These are phyloP conservation scores for Meriones unguiculatus DNA, from an alignment of 2,113 vertebrate species.

Conservation along the genomic window DNA sequence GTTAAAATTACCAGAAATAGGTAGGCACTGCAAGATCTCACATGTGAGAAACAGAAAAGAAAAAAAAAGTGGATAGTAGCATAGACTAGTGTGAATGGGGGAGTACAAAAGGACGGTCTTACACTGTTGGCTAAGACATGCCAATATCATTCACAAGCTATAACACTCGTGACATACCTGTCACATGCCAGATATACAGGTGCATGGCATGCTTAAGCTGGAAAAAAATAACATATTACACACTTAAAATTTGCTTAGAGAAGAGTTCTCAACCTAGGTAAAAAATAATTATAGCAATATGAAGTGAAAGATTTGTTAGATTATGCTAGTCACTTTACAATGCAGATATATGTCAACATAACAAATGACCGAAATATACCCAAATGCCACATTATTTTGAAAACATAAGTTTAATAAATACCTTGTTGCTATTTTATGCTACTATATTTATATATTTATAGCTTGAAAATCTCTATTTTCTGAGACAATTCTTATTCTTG, in stretches of 20 bases:
- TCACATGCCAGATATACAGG: background rate
- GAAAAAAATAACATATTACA: background rate
- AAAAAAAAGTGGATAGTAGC: background rate
- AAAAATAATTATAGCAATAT: background rate
- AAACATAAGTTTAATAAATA: background rate
- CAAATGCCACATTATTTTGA: background rate
- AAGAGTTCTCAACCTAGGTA: background rate
- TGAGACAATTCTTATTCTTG: background rate
- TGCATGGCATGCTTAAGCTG: background rate
- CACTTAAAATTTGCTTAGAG: background rate
- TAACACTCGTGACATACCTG: background rate
- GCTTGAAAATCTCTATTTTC: background rate
- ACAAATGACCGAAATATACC: background rate
- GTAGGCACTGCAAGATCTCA: background rate
- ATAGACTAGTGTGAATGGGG: background rate
- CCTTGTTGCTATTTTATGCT: background rate
- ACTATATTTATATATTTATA: background rate
- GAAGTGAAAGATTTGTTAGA: background rate
- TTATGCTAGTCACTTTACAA: background rate
- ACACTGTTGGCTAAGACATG: background rate
- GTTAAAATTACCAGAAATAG: background rate
- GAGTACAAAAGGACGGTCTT: rapidly evolving
- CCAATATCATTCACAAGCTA: background rate
- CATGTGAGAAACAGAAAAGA: no score
- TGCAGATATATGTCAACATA: rapidly evolving